Conservation (phyloP, 2,113 vertebrate species). For the Heterotilapia buettikoferi region DNA sequence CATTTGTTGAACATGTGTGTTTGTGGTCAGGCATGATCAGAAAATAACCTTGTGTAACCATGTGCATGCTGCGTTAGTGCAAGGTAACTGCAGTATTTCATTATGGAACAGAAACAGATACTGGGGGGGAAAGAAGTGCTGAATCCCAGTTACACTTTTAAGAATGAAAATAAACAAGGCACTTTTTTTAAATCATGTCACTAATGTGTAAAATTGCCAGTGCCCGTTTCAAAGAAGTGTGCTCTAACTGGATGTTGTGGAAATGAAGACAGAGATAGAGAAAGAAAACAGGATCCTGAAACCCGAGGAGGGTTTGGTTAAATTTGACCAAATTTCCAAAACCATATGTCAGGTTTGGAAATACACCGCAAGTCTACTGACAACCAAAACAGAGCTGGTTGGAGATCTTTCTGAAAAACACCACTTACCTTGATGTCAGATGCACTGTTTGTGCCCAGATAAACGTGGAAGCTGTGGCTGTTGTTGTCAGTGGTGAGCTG, state of each 20-base stretch:
- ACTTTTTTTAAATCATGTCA: not conserved
- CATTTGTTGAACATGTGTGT: not conserved
- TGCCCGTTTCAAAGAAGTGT: not conserved
- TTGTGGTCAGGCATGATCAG: not conserved
- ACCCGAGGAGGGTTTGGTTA: not conserved
- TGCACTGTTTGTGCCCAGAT: conserved; percentile 81
- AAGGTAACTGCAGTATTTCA: not conserved
- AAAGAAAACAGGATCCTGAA: not conserved
- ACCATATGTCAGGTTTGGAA: not conserved
- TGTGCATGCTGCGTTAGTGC: not conserved
- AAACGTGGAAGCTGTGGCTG: conserved; percentile 79
- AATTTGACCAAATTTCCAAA: not conserved
- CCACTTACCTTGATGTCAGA: conserved; percentile 79
- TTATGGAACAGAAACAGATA: not conserved
- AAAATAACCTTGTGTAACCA: not conserved
- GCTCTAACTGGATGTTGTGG: not conserved
- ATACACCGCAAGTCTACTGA: not conserved
- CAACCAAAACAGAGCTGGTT: not conserved
- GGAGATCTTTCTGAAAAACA: not conserved
- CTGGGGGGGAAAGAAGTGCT: not conserved
- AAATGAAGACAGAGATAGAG: not conserved
- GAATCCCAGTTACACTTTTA: not conserved
- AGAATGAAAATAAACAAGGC: not conserved
- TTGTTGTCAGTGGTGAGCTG: conserved; percentile 56
- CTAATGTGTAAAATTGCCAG: not conserved